A percentile compares a stretch with the other conserved stretches of the same genome.
phyloP scores from a whole-genome alignment of 1,140 invertebrate species.

The Copidosoma floridanum region DNA sequence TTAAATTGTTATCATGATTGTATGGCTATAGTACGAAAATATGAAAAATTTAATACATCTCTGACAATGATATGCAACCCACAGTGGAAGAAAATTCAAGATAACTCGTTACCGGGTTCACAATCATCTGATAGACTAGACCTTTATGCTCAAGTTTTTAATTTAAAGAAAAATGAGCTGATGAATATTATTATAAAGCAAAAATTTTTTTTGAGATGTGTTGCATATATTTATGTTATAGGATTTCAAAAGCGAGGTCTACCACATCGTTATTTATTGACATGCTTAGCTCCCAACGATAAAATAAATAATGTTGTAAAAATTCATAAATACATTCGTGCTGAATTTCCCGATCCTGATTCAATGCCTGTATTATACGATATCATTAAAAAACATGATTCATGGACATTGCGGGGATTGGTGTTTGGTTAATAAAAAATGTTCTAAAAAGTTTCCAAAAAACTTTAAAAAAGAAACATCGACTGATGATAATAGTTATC shows the following conservation, averaged over 20 bases:
- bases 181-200: background rate
- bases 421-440: slow-evolving; percentile 43
- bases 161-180: slow-evolving; percentile 5
- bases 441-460: slow-evolving; percentile 45
- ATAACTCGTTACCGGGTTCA: background rate
- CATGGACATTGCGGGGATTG: slow-evolving; percentile 36
- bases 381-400: slow-evolving; percentile 48
- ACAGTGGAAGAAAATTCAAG: background rate
- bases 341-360: slow-evolving; percentile 55
- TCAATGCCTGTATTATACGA: slow-evolving; percentile 44
- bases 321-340: slow-evolving; percentile 33
- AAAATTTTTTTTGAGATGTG: background rate
- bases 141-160: background rate
- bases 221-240: background rate
- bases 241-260: slow-evolving; percentile 38
- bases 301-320: background rate
- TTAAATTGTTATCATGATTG: background rate
- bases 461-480: slow-evolving; percentile 36
- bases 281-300: background rate
- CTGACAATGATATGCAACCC: background rate
- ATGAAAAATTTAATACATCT: background rate
- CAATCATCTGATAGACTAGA: slow-evolving; percentile 40
- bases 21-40: background rate
- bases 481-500: slow-evolving; percentile 40
- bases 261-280: slow-evolving; percentile 38